Conservation (phyloP, 2,888 invertebrate species). For the Synanthedon tipuliformis region DNA sequence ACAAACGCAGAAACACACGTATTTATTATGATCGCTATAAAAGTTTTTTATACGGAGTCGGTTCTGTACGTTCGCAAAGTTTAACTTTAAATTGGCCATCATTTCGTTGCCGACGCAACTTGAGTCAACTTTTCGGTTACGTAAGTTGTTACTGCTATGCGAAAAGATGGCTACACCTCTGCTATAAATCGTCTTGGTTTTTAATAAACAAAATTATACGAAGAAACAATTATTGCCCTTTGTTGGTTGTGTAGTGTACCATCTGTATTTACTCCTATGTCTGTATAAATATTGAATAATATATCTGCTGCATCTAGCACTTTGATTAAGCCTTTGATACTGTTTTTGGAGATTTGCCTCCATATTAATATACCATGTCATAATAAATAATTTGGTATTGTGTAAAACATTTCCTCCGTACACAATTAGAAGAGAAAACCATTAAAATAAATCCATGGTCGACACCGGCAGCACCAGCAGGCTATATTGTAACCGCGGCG, state of each 20-base stretch:
- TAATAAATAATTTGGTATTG: too few species aligned
- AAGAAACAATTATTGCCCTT: too few species aligned
- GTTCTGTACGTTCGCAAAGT: constrained; percentile 3
- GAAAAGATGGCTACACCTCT: too few species aligned
- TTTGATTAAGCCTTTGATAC: background rate
- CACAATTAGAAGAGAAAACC: background rate
- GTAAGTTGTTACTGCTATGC: background rate
- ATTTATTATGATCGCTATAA: background rate
- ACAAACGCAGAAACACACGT: background rate
- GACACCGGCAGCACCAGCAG: background rate
- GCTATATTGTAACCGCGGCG: constrained; percentile 11
- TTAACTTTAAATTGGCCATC: constrained; percentile 36
- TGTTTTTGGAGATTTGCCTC: too few species aligned
- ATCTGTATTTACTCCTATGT: too few species aligned
- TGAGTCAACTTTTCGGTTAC: constrained; percentile 2
- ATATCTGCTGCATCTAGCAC: background rate
- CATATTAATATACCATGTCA: too few species aligned
- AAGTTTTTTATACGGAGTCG: constrained; percentile 1
- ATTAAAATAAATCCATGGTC: background rate
- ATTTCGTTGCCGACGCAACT: constrained; percentile 9
- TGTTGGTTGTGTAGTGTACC: too few species aligned
- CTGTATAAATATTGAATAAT: background rate
- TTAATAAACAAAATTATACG: too few species aligned
- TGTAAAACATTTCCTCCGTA: too few species aligned
- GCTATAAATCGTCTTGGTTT: too few species aligned